These are phyloP conservation scores for Pardosa pseudoannulata DNA, from an alignment of 2,888 invertebrate genomes.

Conservation along the genomic window DNA sequence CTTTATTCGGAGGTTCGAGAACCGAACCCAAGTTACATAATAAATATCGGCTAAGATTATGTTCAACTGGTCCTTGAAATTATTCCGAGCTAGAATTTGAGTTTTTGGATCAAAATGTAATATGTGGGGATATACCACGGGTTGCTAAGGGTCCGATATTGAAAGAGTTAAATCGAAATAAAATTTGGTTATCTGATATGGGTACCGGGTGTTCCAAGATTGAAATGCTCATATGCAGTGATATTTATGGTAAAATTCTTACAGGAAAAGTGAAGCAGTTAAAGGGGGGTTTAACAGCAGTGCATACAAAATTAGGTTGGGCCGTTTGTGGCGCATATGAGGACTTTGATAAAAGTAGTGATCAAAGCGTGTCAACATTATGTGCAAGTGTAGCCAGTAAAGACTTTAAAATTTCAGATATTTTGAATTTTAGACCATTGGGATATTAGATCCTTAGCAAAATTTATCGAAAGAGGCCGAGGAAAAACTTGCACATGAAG, in stretches of 20 bases:
- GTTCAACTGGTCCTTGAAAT: background rate
- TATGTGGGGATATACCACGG: constrained; percentile 21
- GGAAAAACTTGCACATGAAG: background rate
- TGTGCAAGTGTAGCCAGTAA: no score
- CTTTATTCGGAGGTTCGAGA: background rate
- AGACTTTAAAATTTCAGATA: background rate
- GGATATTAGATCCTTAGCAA: no score
- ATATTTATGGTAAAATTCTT: constrained; percentile 9
- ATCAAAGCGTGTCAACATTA: background rate
- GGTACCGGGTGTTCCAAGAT: background rate
- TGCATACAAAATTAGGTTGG: constrained; percentile 18
- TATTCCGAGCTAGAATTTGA: constrained; percentile 9
- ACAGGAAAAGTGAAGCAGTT: no score
- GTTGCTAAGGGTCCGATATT: constrained; percentile 21
- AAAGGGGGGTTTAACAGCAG: no score
- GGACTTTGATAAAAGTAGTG: background rate
- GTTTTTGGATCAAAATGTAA: constrained; percentile 2
- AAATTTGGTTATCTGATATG: constrained; percentile 17
- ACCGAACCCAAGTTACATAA: constrained; percentile 5
- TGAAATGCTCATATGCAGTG: constrained; percentile 28
- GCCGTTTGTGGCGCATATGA: constrained; percentile 8
- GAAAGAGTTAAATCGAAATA: constrained; percentile 11
- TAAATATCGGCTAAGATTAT: background rate
- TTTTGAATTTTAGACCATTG: constrained; percentile 5
- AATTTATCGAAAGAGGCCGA: background rate